These are phyloP conservation scores for Polydrusus tereticollis DNA, from an alignment of 2,888 invertebrate species.

Conservation along the genomic window DNA sequence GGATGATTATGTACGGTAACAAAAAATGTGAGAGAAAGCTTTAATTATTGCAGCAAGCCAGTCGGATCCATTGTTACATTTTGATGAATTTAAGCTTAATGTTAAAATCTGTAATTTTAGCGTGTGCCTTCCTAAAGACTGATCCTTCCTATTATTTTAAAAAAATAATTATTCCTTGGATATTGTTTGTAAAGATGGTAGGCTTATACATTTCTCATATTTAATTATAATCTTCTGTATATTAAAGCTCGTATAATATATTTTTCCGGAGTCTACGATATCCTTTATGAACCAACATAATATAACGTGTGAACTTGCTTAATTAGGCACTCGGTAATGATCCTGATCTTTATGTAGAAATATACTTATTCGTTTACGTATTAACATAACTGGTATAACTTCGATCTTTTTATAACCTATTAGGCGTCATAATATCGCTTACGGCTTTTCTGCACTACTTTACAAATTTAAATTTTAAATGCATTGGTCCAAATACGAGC, in stretches of 20 bases:
- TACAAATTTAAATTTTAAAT: constrained; percentile 31
- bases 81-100: constrained; percentile 28
- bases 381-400: constrained; percentile 48
- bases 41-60: constrained; percentile 27
- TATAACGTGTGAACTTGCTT: constrained; percentile 58
- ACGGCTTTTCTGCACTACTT: constrained; percentile 31
- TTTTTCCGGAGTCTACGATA: constrained; percentile 43
- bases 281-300: constrained; percentile 40
- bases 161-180: constrained; percentile 3
- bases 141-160: background rate
- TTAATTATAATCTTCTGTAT: constrained; percentile 39
- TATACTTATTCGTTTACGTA: constrained; percentile 40
- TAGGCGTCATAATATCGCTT: constrained; percentile 38
- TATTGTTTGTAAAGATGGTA: constrained; percentile 20
- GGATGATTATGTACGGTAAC: constrained; percentile 18
- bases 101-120: constrained; percentile 16
- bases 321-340: constrained; percentile 52
- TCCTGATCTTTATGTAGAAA: constrained; percentile 47
- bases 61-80: constrained; percentile 30
- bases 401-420: constrained; percentile 43
- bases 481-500: constrained; percentile 15
- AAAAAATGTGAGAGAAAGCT: constrained; percentile 39
- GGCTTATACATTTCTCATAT: constrained; percentile 41
- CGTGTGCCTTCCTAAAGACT: constrained; percentile 31
- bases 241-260: constrained; percentile 40